These are phyloP conservation scores for Willisornis vidua DNA, from an alignment of 2,113 vertebrate species.

Conservation along the genomic window DNA sequence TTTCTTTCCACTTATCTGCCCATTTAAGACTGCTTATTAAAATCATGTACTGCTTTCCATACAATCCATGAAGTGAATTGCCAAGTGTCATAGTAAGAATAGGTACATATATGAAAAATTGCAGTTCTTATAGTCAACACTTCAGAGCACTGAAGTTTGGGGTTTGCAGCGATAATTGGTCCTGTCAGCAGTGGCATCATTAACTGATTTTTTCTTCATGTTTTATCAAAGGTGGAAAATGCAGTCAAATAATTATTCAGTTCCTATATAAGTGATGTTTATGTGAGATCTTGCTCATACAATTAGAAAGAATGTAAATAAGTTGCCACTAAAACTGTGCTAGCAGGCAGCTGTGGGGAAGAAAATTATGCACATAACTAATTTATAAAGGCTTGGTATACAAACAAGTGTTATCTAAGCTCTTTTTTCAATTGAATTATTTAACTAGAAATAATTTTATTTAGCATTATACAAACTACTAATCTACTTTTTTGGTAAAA, in stretches of 20 bases:
- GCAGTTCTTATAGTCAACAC: not conserved
- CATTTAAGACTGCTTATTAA: not conserved
- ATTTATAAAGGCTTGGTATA: slow-evolving; percentile 5
- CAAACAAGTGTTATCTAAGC: not conserved
- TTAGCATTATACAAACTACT: not conserved
- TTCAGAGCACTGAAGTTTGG: not conserved
- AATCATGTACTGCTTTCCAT: not conserved
- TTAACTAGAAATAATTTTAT: not conserved
- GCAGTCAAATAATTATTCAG: slow-evolving; percentile 16
- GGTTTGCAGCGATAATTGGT: not conserved
- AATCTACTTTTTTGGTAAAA: not conserved
- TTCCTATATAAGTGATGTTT: not conserved
- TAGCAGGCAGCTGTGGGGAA: not conserved
- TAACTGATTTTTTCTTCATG: not conserved
- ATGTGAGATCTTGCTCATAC: not conserved
- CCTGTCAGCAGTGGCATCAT: not conserved
- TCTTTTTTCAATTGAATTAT: not conserved
- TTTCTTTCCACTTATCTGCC: not conserved
- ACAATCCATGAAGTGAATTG: not conserved
- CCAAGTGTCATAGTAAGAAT: not conserved
- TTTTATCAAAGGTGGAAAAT: slow-evolving; percentile 35
- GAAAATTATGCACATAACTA: slow-evolving; percentile 1
- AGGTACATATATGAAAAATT: not conserved
- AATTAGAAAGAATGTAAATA: slow-evolving; percentile 4
- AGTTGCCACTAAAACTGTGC: not conserved